Evolutionary conservation across 2,888 invertebrate genomes (phyloP).

Genomic region (Lasioglossum lativentre): DNA sequence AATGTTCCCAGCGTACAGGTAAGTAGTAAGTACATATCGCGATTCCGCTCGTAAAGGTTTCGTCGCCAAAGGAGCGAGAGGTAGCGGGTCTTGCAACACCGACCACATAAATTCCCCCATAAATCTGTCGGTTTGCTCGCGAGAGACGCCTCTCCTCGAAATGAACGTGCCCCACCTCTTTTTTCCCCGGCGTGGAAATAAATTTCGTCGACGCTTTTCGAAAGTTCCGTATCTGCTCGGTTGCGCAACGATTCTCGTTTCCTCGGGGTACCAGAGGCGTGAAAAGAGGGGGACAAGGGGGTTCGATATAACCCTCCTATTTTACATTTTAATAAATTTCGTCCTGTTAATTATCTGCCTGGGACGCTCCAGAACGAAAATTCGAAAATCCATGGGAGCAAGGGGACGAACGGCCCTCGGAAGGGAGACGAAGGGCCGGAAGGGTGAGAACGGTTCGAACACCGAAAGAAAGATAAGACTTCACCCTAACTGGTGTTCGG

Average conservation of each 20-base stretch:
- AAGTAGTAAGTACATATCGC: conserved; percentile 1
- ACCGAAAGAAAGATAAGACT: neutral
- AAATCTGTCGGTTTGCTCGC: conserved; percentile 27
- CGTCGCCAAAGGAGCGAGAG: neutral
- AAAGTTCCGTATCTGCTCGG: conserved; percentile 16
- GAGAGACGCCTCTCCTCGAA: conserved; percentile 23
- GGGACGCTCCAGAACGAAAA: neutral
- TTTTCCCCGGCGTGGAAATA: conserved; percentile 29
- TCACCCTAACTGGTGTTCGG: neutral
- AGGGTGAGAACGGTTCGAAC: neutral
- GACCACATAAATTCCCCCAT: conserved; percentile 35
- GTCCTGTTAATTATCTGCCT: conserved; percentile 48
- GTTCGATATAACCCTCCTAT: conserved; percentile 29
- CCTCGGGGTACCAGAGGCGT: neutral
- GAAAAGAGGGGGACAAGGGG: neutral
- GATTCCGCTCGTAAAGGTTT: conserved; percentile 28
- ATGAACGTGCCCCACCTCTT: conserved; percentile 10
- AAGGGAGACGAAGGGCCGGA: neutral
- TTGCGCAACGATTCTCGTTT: conserved; percentile 33
- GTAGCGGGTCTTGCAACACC: conserved; percentile 37
- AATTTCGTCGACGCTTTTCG: conserved; percentile 47
- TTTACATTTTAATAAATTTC: conserved; percentile 57
- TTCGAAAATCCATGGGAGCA: neutral
- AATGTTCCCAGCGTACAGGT: neutral
- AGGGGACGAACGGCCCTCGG: neutral